phyloP scores from a whole-genome alignment of 1,140 invertebrate species.

The Bombus turneri region DNA sequence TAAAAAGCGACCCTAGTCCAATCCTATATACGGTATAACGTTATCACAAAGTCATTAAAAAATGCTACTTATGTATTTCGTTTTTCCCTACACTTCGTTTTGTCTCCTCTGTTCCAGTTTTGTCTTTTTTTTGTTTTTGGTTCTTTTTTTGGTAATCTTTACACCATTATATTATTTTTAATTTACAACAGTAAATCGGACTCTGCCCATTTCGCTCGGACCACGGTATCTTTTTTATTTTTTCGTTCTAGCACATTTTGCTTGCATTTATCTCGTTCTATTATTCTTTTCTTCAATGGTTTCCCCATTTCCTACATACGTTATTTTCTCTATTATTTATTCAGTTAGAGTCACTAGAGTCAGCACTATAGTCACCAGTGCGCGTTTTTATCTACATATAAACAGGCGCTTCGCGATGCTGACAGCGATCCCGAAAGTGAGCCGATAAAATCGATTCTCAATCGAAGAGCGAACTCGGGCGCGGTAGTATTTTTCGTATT shows the following conservation, averaged over 20 bases:
- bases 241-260: slow-evolving; percentile 17
- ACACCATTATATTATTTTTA: slow-evolving; percentile 46
- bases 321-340: slow-evolving; percentile 7
- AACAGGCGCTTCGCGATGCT: slow-evolving; percentile 56
- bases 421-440: slow-evolving; percentile 55
- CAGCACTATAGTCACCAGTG: slow-evolving; percentile 14
- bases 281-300: slow-evolving; percentile 2
- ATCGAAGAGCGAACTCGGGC: slow-evolving; percentile 49
- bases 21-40: slow-evolving; percentile 69
- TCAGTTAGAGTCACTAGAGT: slow-evolving; percentile 24
- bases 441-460: slow-evolving; percentile 56
- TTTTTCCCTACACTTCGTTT: slow-evolving; percentile 55
- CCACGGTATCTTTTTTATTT: not conserved
- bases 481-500: slow-evolving; percentile 32
- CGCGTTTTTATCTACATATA: slow-evolving; percentile 53
- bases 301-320: not conserved
- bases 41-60: slow-evolving; percentile 77
- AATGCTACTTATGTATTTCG: slow-evolving; percentile 67
- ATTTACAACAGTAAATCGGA: slow-evolving; percentile 50
- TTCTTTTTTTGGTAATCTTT: slow-evolving; percentile 62
- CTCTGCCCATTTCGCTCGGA: slow-evolving; percentile 18
- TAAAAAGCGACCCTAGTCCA: slow-evolving; percentile 52
- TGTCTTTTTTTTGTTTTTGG: slow-evolving; percentile 63
- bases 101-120: slow-evolving; percentile 38
- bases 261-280: not conserved